phyloP scores from a whole-genome alignment of 2,888 invertebrate species.

The Eilema sororculum region DNA sequence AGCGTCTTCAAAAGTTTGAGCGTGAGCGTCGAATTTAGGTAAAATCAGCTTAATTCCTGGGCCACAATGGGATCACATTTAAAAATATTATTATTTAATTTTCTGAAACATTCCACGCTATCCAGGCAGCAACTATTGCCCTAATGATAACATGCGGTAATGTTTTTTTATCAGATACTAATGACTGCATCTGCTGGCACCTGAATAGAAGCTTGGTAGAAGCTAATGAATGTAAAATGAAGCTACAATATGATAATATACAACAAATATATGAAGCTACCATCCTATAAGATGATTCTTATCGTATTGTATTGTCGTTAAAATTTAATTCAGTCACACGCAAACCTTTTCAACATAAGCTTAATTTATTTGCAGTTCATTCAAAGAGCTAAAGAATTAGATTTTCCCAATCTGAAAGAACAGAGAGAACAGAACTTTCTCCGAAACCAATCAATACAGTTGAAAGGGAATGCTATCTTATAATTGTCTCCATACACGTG shows the following conservation, averaged over 20 bases:
- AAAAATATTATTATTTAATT: too few relatives aligned
- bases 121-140: background rate
- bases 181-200: constrained; percentile 33
- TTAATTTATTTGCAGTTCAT: background rate
- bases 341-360: background rate
- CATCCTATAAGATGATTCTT: too few relatives aligned
- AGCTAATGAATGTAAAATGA: too few relatives aligned
- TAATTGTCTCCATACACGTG: constrained; percentile 47
- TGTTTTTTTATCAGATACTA: background rate
- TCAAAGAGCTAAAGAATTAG: background rate
- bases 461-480: constrained; percentile 32
- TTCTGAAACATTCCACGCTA: background rate
- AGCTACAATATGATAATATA: too few relatives aligned
- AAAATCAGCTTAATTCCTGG: too few relatives aligned
- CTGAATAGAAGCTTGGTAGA: too few relatives aligned
- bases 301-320: background rate
- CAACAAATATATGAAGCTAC: too few relatives aligned
- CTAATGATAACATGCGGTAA: background rate
- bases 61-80: too few relatives aligned
- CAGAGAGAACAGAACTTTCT: background rate
- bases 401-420: background rate
- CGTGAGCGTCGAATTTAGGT: too few relatives aligned
- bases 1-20: too few relatives aligned
- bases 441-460: constrained; percentile 32
- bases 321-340: background rate